Evolutionary conservation across 2,797 vertebrate species (phyloP).

Genomic region (Cheirogaleus major): DNA sequence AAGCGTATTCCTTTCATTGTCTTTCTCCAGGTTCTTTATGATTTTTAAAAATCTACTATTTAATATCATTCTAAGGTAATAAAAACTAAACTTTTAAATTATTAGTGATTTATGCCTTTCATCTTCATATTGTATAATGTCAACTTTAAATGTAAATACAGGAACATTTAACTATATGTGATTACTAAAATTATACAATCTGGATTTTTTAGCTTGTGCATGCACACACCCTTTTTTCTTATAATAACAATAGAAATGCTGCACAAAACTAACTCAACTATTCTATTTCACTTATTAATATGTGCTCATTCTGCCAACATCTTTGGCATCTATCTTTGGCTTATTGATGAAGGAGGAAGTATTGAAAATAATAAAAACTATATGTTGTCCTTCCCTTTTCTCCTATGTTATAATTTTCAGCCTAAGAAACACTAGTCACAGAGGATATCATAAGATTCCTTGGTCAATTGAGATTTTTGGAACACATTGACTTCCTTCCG

Average conservation of each 20-base stretch:
- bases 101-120: neutral
- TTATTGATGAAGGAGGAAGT: neutral
- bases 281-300: neutral
- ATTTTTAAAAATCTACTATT: neutral
- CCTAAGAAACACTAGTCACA: neutral
- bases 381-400: neutral
- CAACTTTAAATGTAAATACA: neutral
- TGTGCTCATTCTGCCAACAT: neutral
- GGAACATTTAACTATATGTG: neutral
- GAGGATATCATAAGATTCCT: neutral
- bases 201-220: neutral
- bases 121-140: neutral
- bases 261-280: rapidly evolving
- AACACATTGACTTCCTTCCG: neutral
- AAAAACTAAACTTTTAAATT: neutral
- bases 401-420: neutral
- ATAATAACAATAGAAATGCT: neutral
- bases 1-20: neutral
- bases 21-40: neutral
- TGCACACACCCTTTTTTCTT: neutral
- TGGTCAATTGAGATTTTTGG: neutral
- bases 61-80: neutral
- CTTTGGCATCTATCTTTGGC: neutral
- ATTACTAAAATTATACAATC: neutral
- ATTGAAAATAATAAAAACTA: neutral